Percentiles rank a stretch among this genome's conserved stretches.
These are phyloP conservation scores for Petrocephalus zakoni DNA, from an alignment of 2,113 vertebrate species.

Conservation along the genomic window DNA sequence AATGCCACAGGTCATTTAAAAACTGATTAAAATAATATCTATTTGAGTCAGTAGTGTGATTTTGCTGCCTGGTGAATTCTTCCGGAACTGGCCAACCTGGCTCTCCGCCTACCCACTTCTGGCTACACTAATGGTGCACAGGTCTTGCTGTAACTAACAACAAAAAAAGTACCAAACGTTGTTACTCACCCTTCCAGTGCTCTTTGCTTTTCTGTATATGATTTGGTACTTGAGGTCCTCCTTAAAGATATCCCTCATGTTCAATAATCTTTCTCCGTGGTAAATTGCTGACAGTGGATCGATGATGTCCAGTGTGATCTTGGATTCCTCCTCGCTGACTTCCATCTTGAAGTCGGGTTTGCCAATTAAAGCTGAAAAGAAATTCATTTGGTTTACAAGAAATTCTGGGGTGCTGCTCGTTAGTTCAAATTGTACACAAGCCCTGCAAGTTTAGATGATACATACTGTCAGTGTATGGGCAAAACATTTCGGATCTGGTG, in stretches of 20 bases:
- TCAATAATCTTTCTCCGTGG: conserved; percentile 48
- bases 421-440: not conserved
- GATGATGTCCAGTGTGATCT: conserved; percentile 57
- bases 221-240: conserved; percentile 71
- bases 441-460: conserved; percentile 19
- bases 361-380: conserved; percentile 70
- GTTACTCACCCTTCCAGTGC: conserved; percentile 72
- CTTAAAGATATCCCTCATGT: conserved; percentile 70
- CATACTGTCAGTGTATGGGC: conserved; percentile 79
- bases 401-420: not conserved
- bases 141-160: not conserved
- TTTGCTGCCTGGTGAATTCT: not conserved
- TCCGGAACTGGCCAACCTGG: not conserved
- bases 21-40: not conserved
- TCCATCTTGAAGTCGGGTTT: conserved; percentile 55
- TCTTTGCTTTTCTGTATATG: conserved; percentile 71
- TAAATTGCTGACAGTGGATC: conserved; percentile 63
- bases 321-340: conserved; percentile 33
- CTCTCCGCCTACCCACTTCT: not conserved
- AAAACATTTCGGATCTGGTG: conserved; percentile 59
- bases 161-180: not conserved
- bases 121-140: not conserved
- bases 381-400: not conserved
- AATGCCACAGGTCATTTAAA: not conserved
- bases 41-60: not conserved